phyloP scores from a whole-genome alignment of 2,113 vertebrate species.

The Megaceryle maxima region DNA sequence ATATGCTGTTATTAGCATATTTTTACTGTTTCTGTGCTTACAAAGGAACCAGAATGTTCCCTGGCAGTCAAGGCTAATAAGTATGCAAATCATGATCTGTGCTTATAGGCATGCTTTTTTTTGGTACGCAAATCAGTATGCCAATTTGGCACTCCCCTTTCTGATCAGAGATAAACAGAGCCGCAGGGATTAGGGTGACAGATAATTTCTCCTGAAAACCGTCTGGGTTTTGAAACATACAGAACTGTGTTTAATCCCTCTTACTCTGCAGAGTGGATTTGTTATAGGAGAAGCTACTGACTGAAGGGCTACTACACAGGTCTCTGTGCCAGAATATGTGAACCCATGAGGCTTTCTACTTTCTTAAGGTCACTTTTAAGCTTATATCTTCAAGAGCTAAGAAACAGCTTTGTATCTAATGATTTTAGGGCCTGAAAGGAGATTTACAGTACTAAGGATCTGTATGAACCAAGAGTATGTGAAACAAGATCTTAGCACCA shows the following conservation, averaged over 20 bases:
- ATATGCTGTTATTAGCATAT: slow-evolving; percentile 66
- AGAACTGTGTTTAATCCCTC: not conserved
- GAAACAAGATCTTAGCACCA: not conserved
- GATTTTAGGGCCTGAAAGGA: not conserved
- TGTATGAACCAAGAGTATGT: not conserved
- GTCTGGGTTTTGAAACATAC: not conserved
- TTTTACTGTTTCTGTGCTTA: slow-evolving; percentile 61
- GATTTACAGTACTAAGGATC: not conserved
- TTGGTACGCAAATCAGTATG: slow-evolving; percentile 43
- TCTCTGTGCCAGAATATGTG: not conserved
- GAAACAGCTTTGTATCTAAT: not conserved
- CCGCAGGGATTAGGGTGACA: slow-evolving; percentile 46
- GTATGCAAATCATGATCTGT: slow-evolving; percentile 64
- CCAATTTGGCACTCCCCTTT: slow-evolving; percentile 56
- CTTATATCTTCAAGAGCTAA: not conserved
- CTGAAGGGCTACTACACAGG: not conserved
- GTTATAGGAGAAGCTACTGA: not conserved
- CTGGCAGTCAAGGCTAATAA: slow-evolving; percentile 63
- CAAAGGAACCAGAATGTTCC: slow-evolving; percentile 57
- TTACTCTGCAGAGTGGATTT: not conserved
- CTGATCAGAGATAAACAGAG: slow-evolving; percentile 58
- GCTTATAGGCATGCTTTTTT: slow-evolving; percentile 62
- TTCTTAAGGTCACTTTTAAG: not conserved
- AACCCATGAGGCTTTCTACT: not conserved
- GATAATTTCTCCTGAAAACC: slow-evolving; percentile 31